Base-by-base conservation (phyloP, 2,888 invertebrate species). In the Parapristionchus giblindavisi region DNA sequence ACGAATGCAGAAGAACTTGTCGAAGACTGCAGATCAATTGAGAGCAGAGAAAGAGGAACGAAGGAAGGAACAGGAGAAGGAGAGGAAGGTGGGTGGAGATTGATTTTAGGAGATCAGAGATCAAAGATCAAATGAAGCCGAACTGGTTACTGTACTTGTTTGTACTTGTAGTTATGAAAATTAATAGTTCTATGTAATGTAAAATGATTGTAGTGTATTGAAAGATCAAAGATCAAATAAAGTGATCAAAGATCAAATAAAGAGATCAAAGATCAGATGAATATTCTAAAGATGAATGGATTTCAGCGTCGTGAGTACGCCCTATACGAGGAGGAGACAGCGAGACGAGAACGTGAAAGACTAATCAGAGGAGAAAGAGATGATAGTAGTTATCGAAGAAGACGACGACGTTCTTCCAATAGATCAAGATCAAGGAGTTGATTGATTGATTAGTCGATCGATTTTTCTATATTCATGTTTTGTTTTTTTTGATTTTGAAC, bases 1-100 rank as follows among this genome's bases (percentile, higher is more conserved):
- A 58, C 81, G 83, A 56, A 81, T 86, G 83, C 80, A 81, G 73
- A 80, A 82, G 61, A 80, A 78, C 27, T 76, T 86, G 63, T 79
- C 77, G 56, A 85, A 84, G 71, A 84, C 81, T 2, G 79, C 82
- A 17, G 77, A 81, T 11, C 80, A 83, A 48, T 48, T 85, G 77
- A 79, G 78, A 17, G 82, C 77, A 24, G 85, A 84, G 54, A 83
- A 84, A 58, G 81, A 81, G 48, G 84, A 82, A 24, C 78, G 77
- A 36, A 70, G 40, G 24, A 73, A 63, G 52, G 80, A 83, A 54
- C 75, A 76, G 8, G 78, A 80, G 32, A n/a, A 77, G n/a, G 80
- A 80, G 36, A 72, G 76, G 51, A 74, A 77, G 75, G 83, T 78
- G 52, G 60, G 38, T 48, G 27, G 17, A 29, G 32, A n/a, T 8